Evolutionary conservation across 2,888 invertebrate genomes (phyloP).

Genomic region (Monoplex corrugatus): DNA sequence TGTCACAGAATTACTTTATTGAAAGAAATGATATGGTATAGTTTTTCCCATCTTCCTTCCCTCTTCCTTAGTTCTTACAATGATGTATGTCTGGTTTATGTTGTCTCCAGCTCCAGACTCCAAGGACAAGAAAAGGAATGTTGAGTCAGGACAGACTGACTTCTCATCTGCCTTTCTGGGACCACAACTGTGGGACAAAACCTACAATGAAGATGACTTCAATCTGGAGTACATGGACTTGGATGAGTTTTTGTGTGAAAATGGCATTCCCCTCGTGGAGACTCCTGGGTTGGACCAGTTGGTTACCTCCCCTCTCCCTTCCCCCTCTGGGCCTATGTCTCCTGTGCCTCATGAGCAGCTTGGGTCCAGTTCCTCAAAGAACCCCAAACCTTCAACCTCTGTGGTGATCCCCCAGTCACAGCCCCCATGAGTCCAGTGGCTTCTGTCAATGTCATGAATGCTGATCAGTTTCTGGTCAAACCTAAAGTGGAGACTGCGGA

Average conservation of each 20-base stretch:
- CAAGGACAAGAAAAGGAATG: constrained; percentile 38
- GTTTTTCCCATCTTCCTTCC: no score
- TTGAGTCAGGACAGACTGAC: constrained; percentile 25
- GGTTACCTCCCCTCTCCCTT: constrained; percentile 2
- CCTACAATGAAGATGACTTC: constrained; percentile 87
- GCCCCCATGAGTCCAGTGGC: background rate
- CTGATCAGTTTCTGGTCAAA: background rate
- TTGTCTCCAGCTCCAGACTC: background rate
- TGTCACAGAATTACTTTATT: no score
- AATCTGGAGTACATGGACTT: constrained; percentile 93
- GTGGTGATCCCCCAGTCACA: background rate
- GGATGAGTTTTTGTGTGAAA: constrained; percentile 97
- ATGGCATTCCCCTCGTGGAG: constrained; percentile 80
- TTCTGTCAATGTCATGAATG: background rate
- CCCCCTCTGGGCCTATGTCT: background rate
- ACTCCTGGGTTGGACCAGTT: background rate
- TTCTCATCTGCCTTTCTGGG: constrained; percentile 92
- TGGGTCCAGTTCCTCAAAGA: background rate
- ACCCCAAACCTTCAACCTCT: background rate
- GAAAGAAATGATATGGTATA: no score
- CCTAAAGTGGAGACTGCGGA: constrained; percentile 31
- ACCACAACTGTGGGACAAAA: constrained; percentile 97
- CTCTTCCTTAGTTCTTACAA: no score
- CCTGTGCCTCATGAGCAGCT: constrained; percentile 7
- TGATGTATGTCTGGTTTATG: background rate